A percentile compares a stretch with the other conserved stretches of the same genome.
Evolutionary conservation across 2,888 invertebrate species (phyloP).

Genomic region (Tipula unca): DNA sequence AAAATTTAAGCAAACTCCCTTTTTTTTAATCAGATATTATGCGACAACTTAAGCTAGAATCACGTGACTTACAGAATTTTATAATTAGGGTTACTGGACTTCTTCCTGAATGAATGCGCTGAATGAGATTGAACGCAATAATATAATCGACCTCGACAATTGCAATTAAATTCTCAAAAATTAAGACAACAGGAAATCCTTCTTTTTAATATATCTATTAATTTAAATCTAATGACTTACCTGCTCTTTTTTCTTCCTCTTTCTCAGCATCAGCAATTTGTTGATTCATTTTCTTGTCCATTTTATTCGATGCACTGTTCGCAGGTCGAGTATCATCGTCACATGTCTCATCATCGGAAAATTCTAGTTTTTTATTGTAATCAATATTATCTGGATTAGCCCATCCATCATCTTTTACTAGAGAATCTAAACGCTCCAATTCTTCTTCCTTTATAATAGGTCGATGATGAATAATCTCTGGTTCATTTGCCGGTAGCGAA

Average conservation of each 20-base stretch:
- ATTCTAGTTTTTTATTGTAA: conserved; percentile 88
- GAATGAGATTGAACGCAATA: neutral
- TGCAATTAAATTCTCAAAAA: neutral
- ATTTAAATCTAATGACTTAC: conserved; percentile 20
- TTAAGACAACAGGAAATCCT: neutral
- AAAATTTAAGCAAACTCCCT: no score
- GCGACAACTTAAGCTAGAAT: neutral
- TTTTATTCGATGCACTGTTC: neutral
- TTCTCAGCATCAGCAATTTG: conserved; percentile 33
- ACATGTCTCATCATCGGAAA: conserved; percentile 80
- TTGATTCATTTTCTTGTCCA: conserved; percentile 28
- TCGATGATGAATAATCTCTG: conserved; percentile 57
- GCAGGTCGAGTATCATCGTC: conserved; percentile 27
- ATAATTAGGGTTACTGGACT: neutral
- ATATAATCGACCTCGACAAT: conserved; percentile 22
- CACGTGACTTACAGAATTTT: neutral
- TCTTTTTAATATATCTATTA: neutral
- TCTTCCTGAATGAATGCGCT: neutral
- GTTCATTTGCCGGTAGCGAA: conserved; percentile 35
- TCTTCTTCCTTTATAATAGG: conserved; percentile 92
- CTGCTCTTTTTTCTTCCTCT: conserved; percentile 27
- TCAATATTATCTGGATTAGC: conserved; percentile 88
- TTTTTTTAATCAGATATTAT: neutral
- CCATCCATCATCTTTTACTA: conserved; percentile 85
- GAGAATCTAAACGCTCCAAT: conserved; percentile 84